Percentiles rank a stretch among this genome's conserved stretches.
These are phyloP conservation scores for Lathronympha strigana DNA, from an alignment of 2,888 invertebrate species.

Conservation along the genomic window DNA sequence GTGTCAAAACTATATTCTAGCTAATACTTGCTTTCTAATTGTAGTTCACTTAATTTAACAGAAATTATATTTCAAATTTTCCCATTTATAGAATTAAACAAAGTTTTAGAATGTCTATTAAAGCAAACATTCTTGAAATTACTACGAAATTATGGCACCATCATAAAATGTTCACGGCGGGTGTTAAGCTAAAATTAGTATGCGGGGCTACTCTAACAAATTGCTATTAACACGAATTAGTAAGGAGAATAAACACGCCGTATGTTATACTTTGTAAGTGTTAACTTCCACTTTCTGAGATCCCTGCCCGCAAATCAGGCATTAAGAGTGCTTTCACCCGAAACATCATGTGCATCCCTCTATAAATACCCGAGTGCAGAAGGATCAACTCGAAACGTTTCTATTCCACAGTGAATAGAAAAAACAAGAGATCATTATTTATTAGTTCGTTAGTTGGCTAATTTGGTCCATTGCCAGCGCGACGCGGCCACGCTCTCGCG, in stretches of 20 bases:
- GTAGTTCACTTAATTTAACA: no score
- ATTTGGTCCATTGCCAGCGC: conserved; percentile 81
- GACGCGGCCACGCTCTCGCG: conserved; percentile 80
- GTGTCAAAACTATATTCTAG: no score
- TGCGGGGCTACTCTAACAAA: conserved; percentile 75
- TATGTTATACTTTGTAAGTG: conserved; percentile 60
- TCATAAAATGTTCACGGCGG: conserved; percentile 77
- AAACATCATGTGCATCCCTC: conserved; percentile 77
- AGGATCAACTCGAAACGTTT: conserved; percentile 77
- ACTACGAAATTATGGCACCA: conserved; percentile 78
- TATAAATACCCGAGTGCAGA: conserved; percentile 73
- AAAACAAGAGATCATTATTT: conserved; percentile 84
- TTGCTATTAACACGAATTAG: conserved; percentile 77
- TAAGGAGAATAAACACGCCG: conserved; percentile 70
- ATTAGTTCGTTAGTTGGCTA: conserved; percentile 83
- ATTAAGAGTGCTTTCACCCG: conserved; percentile 83
- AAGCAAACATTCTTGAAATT: conserved; percentile 78
- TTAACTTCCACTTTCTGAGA: conserved; percentile 65
- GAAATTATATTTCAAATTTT: no score
- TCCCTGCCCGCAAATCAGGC: conserved; percentile 71
- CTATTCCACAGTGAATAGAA: conserved; percentile 81
- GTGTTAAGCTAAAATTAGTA: conserved; percentile 79
- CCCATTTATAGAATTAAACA: conserved; percentile 30
- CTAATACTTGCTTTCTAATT: no score
- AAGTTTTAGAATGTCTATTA: conserved; percentile 47